phyloP scores from a whole-genome alignment of 2,113 vertebrate species.

The Myotis lucifugus region DNA sequence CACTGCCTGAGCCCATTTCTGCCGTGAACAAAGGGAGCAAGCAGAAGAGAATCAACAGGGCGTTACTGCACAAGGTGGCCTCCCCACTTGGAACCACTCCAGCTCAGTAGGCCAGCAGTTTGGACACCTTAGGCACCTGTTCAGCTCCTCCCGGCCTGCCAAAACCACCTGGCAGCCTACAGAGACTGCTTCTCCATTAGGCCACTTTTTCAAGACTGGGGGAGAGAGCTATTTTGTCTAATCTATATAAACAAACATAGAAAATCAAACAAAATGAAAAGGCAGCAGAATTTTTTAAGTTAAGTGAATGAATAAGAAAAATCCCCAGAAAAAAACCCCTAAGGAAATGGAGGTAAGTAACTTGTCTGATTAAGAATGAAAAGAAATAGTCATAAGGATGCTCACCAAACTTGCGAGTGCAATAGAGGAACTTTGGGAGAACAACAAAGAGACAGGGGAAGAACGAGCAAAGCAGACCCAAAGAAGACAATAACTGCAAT shows the following conservation, averaged over 20 bases:
- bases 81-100: not conserved
- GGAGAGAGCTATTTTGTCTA: not conserved
- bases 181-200: not conserved
- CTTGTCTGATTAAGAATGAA: not conserved
- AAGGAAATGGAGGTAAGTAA: not conserved
- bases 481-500: not conserved
- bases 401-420: not conserved
- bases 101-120: not conserved
- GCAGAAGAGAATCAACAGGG: not conserved
- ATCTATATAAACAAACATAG: not conserved
- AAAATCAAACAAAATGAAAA: not conserved
- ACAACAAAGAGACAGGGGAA: not conserved
- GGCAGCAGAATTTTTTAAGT: not conserved
- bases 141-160: not conserved
- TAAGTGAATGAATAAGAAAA: not conserved
- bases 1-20: not conserved
- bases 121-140: not conserved
- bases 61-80: not conserved
- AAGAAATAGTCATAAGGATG: not conserved
- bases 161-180: not conserved
- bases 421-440: not conserved
- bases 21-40: not conserved
- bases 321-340: not conserved
- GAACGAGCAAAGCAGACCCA: not conserved
- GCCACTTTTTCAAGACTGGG: not conserved